Conservation (phyloP, 1,140 invertebrate genomes). For the Scylla paramamosain region DNA sequence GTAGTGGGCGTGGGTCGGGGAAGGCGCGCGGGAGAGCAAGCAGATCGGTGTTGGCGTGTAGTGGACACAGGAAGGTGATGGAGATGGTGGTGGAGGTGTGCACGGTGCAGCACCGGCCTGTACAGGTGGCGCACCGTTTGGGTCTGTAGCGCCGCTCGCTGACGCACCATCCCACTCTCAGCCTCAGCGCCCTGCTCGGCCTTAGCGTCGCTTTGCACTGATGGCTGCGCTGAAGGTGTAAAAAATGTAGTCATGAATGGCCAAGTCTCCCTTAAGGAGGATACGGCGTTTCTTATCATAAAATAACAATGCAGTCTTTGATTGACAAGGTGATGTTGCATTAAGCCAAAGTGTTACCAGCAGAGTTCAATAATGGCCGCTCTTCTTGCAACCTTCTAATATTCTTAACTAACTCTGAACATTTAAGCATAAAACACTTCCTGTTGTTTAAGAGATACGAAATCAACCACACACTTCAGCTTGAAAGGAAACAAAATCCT, state of each 20-base stretch:
- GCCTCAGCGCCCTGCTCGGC: constrained; percentile 81
- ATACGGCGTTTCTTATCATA: too few species aligned
- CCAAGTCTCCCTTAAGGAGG: too few species aligned
- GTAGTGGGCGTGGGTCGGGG: not conserved
- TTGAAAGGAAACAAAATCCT: too few species aligned
- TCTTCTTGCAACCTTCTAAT: too few species aligned
- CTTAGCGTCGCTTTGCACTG: constrained; percentile 85
- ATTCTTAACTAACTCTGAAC: too few species aligned
- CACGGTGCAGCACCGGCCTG: constrained; percentile 78
- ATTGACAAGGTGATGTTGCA: too few species aligned
- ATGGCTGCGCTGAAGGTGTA: constrained; percentile 80
- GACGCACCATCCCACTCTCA: constrained; percentile 84
- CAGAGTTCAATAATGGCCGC: too few species aligned
- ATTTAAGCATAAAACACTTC: too few species aligned
- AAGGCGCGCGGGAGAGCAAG: constrained; percentile 1
- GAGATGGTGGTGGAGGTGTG: constrained; percentile 72
- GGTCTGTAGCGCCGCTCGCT: constrained; percentile 84
- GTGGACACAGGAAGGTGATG: constrained; percentile 70
- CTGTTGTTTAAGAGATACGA: too few species aligned
- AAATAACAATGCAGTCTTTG: too few species aligned
- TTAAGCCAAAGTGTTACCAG: too few species aligned
- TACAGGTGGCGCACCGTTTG: constrained; percentile 85
- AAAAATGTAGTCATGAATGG: not conserved
- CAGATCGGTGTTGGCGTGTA: constrained; percentile 61
- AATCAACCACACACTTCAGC: too few species aligned